Evolutionary conservation across 2,797 vertebrate species (phyloP).

Genomic region (Pterois miles): DNA sequence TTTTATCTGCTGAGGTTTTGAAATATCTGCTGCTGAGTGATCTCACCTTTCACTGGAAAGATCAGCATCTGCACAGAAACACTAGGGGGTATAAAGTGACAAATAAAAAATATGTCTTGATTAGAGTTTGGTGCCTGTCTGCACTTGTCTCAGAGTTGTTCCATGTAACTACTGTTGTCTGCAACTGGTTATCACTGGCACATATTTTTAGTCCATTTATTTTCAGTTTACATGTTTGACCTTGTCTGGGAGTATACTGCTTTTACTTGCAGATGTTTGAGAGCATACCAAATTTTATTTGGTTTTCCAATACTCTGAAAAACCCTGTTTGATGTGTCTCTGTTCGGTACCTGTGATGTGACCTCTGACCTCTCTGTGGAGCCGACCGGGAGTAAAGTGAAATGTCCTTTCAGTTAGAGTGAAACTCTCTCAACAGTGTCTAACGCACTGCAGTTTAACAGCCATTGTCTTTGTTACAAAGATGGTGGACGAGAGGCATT

Average conservation of each 20-base stretch:
- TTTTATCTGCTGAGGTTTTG: conserved; percentile 8
- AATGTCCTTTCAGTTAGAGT: neutral
- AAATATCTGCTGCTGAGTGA: conserved; percentile 13
- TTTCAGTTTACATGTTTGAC: neutral
- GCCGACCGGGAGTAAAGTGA: neutral
- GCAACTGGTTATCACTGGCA: neutral
- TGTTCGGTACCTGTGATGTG: neutral
- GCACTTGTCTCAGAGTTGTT: neutral
- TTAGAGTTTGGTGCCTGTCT: neutral
- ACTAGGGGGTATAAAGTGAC: neutral
- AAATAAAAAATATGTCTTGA: neutral
- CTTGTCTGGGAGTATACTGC: neutral
- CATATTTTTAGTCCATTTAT: neutral
- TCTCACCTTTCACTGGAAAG: neutral
- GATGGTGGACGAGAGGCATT: conserved; percentile 21
- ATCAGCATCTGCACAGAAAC: neutral
- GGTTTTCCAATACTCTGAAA: neutral
- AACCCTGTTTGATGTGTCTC: neutral
- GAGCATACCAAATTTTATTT: neutral
- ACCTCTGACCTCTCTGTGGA: conserved; percentile 4
- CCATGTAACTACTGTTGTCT: neutral
- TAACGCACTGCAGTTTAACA: neutral
- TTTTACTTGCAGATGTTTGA: neutral
- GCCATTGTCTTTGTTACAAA: neutral
- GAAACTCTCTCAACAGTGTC: neutral